These are phyloP conservation scores for Probaryconus sp. DNA, from an alignment of 1,140 invertebrate genomes.

Conservation along the genomic window DNA sequence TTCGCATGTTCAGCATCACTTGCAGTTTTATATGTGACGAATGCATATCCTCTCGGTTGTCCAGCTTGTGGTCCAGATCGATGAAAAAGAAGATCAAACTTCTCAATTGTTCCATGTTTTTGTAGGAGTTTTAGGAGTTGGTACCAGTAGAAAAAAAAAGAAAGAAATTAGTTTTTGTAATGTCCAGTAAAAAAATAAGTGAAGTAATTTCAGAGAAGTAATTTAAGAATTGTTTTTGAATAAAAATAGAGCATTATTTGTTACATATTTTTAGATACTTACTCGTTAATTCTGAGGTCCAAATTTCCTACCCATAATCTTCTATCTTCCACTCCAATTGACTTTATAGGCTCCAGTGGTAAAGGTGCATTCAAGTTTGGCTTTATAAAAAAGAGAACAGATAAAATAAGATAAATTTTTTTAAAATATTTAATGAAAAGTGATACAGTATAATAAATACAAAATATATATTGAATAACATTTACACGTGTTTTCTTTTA, in stretches of 20 bases:
- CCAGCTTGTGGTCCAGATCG: slow-evolving; percentile 91
- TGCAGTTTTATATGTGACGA: slow-evolving; percentile 88
- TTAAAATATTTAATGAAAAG: too few relatives aligned
- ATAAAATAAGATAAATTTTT: background rate
- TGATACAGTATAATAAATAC: background rate
- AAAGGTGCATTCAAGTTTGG: slow-evolving; percentile 75
- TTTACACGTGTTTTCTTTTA: too few relatives aligned
- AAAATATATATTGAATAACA: too few relatives aligned
- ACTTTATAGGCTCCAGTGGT: slow-evolving; percentile 81
- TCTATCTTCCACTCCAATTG: slow-evolving; percentile 82
- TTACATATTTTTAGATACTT: slow-evolving; percentile 80
- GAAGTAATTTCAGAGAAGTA: slow-evolving; percentile 34
- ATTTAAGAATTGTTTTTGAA: slow-evolving; percentile 7
- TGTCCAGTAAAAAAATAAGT: slow-evolving; percentile 12
- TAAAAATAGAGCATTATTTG: background rate
- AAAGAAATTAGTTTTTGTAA: slow-evolving; percentile 27
- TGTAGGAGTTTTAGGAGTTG: slow-evolving; percentile 95
- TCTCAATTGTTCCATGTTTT: slow-evolving; percentile 93
- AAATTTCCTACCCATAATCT: slow-evolving; percentile 94
- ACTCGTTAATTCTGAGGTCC: slow-evolving; percentile 93
- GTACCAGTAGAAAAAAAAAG: slow-evolving; percentile 85
- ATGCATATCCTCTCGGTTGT: slow-evolving; percentile 94
- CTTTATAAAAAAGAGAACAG: slow-evolving; percentile 41
- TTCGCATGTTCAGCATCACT: slow-evolving; percentile 84
- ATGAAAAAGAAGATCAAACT: slow-evolving; percentile 96